phyloP scores from a whole-genome alignment of 64 coral and sea anemone species.

The Pachyseris speciosa region DNA sequence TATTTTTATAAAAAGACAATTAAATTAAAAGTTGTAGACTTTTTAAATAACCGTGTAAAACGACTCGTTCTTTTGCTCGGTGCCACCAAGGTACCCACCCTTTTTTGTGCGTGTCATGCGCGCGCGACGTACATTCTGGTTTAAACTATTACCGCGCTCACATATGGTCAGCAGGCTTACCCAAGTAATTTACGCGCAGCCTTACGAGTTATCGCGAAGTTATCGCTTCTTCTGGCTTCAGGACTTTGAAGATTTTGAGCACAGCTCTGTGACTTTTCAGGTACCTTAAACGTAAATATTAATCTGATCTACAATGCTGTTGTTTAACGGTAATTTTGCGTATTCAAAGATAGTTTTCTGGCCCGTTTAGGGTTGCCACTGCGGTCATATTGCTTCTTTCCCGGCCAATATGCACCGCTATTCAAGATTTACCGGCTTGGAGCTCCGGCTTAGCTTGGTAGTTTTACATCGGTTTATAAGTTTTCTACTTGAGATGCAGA shows the following conservation, averaged over 20 bases:
- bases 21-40: too few species aligned
- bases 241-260: neutral
- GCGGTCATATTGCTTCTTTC: neutral
- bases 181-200: neutral
- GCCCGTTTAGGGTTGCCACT: neutral
- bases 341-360: neutral
- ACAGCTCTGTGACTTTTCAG: neutral
- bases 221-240: neutral
- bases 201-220: neutral
- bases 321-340: neutral
- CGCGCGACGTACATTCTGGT: neutral
- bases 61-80: too few species aligned
- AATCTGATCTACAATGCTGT: neutral
- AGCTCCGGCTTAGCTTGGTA: too few species aligned
- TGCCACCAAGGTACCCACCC: too few species aligned
- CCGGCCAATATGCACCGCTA: neutral
- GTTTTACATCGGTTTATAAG: neutral
- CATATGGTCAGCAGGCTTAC: conserved; percentile 30
- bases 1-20: too few species aligned
- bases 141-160: neutral
- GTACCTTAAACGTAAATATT: neutral
- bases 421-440: neutral
- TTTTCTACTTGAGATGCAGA: too few species aligned
- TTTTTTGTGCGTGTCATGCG: too few species aligned
- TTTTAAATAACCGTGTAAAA: too few species aligned